phyloP scores from a whole-genome alignment of 2,888 invertebrate genomes.

The Venusia cambrica region DNA sequence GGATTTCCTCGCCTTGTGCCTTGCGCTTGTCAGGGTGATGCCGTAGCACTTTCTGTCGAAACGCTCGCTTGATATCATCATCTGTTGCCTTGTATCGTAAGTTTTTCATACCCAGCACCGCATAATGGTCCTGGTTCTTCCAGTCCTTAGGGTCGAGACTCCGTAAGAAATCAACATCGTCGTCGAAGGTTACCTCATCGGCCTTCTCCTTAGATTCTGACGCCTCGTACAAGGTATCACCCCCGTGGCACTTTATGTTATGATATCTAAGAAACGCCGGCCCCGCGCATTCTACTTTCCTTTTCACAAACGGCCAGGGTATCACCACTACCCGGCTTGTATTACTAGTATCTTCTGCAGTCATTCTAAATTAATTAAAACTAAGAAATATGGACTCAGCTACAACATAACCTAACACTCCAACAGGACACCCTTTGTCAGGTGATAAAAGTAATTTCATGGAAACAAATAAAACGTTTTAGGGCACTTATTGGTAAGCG shows the following conservation, averaged over 20 bases:
- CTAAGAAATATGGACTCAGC: slow-evolving; percentile 53
- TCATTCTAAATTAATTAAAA: slow-evolving; percentile 61
- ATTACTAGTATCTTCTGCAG: slow-evolving; percentile 54
- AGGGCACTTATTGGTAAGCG: slow-evolving; percentile 7
- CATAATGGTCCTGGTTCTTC: slow-evolving; percentile 99
- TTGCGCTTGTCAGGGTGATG: slow-evolving; percentile 99
- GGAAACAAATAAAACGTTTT: slow-evolving; percentile 8
- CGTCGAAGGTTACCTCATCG: slow-evolving; percentile 77
- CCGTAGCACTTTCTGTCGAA: slow-evolving; percentile 87
- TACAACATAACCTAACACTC: slow-evolving; percentile 70
- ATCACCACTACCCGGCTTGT: slow-evolving; percentile 55
- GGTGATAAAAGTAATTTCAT: slow-evolving; percentile 13
- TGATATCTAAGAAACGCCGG: slow-evolving; percentile 73
- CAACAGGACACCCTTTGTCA: slow-evolving; percentile 34
- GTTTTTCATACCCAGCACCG: slow-evolving; percentile 93
- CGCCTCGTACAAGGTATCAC: slow-evolving; percentile 64
- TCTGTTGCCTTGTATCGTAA: slow-evolving; percentile 92
- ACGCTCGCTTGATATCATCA: slow-evolving; percentile 96
- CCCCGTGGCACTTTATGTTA: slow-evolving; percentile 73
- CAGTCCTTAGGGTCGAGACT: slow-evolving; percentile 97
- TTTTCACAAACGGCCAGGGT: slow-evolving; percentile 56
- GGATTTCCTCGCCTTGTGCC: slow-evolving; percentile 92
- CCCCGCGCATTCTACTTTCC: slow-evolving; percentile 76
- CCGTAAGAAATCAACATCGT: slow-evolving; percentile 90
- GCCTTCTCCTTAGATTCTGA: slow-evolving; percentile 67